Base-by-base conservation (phyloP, 2,888 invertebrate genomes). In the Clepsis dumicolana region DNA sequence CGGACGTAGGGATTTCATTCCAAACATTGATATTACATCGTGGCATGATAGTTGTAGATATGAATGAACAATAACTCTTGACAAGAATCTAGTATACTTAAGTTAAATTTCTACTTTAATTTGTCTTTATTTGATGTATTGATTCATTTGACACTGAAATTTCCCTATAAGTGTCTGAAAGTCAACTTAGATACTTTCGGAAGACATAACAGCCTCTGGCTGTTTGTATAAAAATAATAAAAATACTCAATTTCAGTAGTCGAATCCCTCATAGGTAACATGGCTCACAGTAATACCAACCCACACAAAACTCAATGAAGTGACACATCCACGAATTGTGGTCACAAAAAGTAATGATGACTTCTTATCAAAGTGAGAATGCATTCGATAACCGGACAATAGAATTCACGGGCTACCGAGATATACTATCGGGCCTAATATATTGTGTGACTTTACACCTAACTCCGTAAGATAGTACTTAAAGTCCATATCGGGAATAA, bases 341-440 rank as follows among this genome's bases (percentile, higher is more conserved):
- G 18, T 7, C 52, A 54, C 8, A 56, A 35, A 56, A 64, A 56
- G 21, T 4, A 24, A 70, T 70, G 64, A 71, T 70, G 63, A 60
- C 16, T 57, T 35, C 64, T 65, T 62, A 61, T 64, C 69, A 60
- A 56, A 56, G 65, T 62, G 72, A 72, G 72, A 67, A 60, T n/a
- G 25, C 44, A 48, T 29, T 44, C 65, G 70, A 72, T 65, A 71
- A 64, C 56, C 65, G 65, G 70, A 72, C 71, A 72, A 72, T 70
- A 64, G 64, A 65, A 52, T 66, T 65, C 57, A 65, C 29, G 59
- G 29, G 59, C 57, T 68, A 64, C 59, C 41, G 62, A 68, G 59
- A 68, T 68, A 70, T 63, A 61, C 71, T 75, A 75, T 75, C 71
- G 64, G n/a, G 32, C 8, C 56, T 59, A 54, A 64, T 72, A 73